Conservation (phyloP, 2,113 vertebrate genomes). For the Vireo altiloquus region DNA sequence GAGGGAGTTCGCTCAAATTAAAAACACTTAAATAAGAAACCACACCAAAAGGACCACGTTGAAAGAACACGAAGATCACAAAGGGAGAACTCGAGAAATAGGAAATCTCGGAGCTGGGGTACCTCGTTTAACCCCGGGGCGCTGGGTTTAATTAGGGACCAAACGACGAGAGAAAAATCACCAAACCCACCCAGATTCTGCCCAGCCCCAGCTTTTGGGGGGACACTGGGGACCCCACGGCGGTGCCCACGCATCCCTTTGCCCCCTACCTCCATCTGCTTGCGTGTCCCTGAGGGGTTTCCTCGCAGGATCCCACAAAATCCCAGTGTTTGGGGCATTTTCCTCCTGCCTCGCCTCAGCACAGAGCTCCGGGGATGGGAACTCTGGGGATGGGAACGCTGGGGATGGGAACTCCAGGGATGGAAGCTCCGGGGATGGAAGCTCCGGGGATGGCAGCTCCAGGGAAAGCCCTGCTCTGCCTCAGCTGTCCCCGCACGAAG, state of each 20-base stretch:
- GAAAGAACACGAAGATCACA: neutral
- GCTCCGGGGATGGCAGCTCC: neutral
- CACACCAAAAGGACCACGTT: neutral
- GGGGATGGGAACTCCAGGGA: neutral
- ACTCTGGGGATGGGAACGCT: neutral
- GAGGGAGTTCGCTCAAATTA: constrained; percentile 22
- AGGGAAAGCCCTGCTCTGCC: neutral
- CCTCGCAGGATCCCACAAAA: neutral
- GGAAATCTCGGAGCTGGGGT: neutral
- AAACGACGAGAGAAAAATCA: neutral
- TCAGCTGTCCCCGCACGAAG: neutral
- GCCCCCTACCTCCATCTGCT: neutral
- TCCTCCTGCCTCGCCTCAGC: neutral
- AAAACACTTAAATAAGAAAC: constrained; percentile 36
- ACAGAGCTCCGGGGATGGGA: neutral
- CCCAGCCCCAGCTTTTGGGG: neutral
- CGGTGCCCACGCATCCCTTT: accelerated
- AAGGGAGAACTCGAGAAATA: neutral
- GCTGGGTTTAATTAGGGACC: neutral
- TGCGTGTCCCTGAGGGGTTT: accelerated
- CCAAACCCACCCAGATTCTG: neutral
- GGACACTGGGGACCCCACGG: accelerated
- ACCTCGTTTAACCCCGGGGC: neutral
- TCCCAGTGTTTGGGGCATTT: neutral
- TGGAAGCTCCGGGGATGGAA: neutral